Percentiles rank a stretch among this genome's conserved stretches.
phyloP scores from a whole-genome alignment of 2,888 invertebrate species.

The Gisinianus flammeolus region DNA sequence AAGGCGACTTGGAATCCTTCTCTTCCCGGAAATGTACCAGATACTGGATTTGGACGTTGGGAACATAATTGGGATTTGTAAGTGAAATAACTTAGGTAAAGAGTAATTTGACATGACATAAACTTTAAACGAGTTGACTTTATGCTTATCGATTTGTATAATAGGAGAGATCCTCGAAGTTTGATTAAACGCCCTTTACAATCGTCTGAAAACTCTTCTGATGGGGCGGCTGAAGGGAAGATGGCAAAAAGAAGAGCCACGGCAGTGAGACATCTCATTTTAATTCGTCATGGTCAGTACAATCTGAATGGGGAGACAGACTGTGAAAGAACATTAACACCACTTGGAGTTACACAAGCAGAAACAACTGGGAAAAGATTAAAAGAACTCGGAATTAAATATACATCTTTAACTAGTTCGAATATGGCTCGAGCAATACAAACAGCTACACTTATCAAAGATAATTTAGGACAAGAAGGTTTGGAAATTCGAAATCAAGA shows the following conservation, averaged over 20 bases:
- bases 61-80: constrained; percentile 36
- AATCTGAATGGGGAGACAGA: constrained; percentile 75
- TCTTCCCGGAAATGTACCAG: constrained; percentile 28
- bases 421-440: constrained; percentile 94
- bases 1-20: constrained; percentile 22
- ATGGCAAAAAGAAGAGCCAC: constrained; percentile 68
- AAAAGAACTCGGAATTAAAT: constrained; percentile 76
- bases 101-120: background rate
- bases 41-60: constrained; percentile 21
- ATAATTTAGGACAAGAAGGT: constrained; percentile 28
- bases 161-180: constrained; percentile 21
- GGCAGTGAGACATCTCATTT: constrained; percentile 78
- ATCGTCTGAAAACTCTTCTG: background rate
- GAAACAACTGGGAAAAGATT: constrained; percentile 80
- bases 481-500: constrained; percentile 67
- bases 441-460: constrained; percentile 79
- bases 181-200: constrained; percentile 6
- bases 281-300: constrained; percentile 96
- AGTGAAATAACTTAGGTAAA: background rate
- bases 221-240: constrained; percentile 59
- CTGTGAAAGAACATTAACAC: constrained; percentile 76
- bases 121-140: background rate
- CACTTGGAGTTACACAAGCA: constrained; percentile 81
- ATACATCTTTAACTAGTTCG: constrained; percentile 79
- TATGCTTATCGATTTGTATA: background rate